Base-by-base conservation (phyloP, 1,140 invertebrate species). In the Latrodectus geometricus region DNA sequence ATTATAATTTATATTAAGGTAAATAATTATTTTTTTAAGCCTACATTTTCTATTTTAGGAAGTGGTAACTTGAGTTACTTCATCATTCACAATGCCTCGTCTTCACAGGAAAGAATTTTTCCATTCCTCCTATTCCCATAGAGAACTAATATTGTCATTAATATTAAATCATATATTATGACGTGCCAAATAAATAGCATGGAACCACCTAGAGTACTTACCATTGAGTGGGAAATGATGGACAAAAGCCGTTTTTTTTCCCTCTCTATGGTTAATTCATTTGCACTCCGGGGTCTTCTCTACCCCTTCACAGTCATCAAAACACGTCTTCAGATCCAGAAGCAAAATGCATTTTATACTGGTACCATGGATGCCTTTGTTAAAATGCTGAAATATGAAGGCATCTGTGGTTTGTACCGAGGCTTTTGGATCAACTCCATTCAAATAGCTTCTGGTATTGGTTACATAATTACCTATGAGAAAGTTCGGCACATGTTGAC, bases 171-270 rank as follows among this genome's bases (percentile, higher is more conserved):
- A 48, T 20, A 48, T 70, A 83, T 69, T 72, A 86, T 86, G 83
- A 86, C 83, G 86, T 87, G 78, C 68, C 86, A 80, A 65, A 70
- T 82, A 56, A 54, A 52, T 14, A 73, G 54, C 0, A 88, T 88
- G 82, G 87, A 88, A 65, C 70, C 87, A 9, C 79, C 82, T 17
- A 79, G 84, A 73, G 95, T 97, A 88, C 94, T 94, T 61, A 97
- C 95, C n/a, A 98, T 99, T 88, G 97, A 99, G 92, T 98, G 97
- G 96, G 94, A 98, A 86, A 99, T 99, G 97, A 97, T 99, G 96
- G 96, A 99, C 91, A 98, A 98, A 90, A 94, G 93, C 23, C 91
- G 98, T 94, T 93, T 98, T 95, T 93, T 97, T 94, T 97, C 98
- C 5, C 91, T 99, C 65, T 98, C 97, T 74, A 95, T 98, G 92